A percentile compares a stretch with the other conserved stretches of the same genome.
Evolutionary conservation across 2,113 vertebrate genomes (phyloP).

Genomic region (Chaetorhynchus papuensis): DNA sequence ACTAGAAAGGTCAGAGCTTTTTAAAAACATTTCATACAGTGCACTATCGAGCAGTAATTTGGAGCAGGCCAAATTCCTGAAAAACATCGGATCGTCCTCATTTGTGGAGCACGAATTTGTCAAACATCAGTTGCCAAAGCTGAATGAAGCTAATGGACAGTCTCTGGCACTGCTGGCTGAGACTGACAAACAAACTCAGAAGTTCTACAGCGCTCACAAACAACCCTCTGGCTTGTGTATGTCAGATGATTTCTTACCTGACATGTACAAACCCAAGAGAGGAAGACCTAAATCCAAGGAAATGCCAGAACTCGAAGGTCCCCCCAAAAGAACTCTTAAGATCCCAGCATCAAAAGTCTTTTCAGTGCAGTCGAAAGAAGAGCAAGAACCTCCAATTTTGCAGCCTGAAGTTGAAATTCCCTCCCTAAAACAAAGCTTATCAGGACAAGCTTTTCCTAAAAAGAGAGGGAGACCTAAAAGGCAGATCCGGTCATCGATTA

Average conservation of each 20-base stretch:
- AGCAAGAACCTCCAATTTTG: constrained; percentile 92
- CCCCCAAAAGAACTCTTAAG: constrained; percentile 83
- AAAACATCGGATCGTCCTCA: constrained; percentile 59
- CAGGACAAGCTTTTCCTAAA: constrained; percentile 77
- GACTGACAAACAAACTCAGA: constrained; percentile 64
- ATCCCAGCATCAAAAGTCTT: constrained; percentile 88
- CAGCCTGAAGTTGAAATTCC: constrained; percentile 89
- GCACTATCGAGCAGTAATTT: constrained; percentile 58
- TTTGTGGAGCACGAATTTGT: constrained; percentile 72
- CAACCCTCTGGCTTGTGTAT: constrained; percentile 65
- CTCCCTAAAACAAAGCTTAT: constrained; percentile 71
- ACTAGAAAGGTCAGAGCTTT: constrained; percentile 72
- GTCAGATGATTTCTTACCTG: constrained; percentile 67
- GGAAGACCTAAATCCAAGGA: constrained; percentile 88
- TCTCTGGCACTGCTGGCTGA: constrained; percentile 67
- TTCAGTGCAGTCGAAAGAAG: constrained; percentile 86
- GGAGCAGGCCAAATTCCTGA: constrained; percentile 71
- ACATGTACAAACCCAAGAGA: constrained; percentile 79
- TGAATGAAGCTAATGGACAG: constrained; percentile 62
- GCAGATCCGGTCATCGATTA: constrained; percentile 78
- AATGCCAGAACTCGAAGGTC: constrained; percentile 91
- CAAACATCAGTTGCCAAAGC: constrained; percentile 75
- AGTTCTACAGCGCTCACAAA: constrained; percentile 71
- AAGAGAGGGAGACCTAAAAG: constrained; percentile 90
- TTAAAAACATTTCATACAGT: constrained; percentile 70